Evolutionary conservation across 2,888 invertebrate genomes (phyloP), one percentile per base, ranked within the genome.

Genomic region (Idaea straminata): DNA sequence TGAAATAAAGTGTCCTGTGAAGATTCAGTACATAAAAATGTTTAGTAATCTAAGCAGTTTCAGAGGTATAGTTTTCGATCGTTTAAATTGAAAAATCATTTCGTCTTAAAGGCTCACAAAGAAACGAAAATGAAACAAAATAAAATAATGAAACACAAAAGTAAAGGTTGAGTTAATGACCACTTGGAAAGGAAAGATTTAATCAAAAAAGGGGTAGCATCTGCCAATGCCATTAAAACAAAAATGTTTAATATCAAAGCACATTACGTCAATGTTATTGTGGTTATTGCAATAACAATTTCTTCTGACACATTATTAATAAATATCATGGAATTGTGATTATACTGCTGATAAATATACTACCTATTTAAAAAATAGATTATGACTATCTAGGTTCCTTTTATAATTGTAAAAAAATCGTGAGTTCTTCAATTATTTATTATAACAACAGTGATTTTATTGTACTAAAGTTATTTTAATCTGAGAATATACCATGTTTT

Each of bases 221-320:
- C 86, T 86, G 86, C 80, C 76, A 72, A 75, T 68, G 83, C 81
- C 80, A 85, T 86, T 84, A 86, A 85, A 85, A 83, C 75, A 76
- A 71, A 80, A 77, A 80, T 83, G 78, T 85, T 84, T 84, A 85
- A 85, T 85, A 85, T 84, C 81, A 81, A 82, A 83, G 80, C 83
- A 83, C 83, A 85, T 86, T 85, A 85, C 77, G 76, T 69, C 74
- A 61, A 47, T 7, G 47, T 25, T 25, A 25, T 25, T 25, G 77
- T 80, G 76, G 84, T 83, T 85, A 85, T 85, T 81, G 84, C 81
- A 79, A 77, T 82, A 81, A 75, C 25, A 72, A 69, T 73, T 66
- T 47, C 13, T 47, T 61, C 78, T 68, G 78, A 83, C 81, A 81
- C 68, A 84, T 77, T 15, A 79, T 0, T 47, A 47, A 10, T 47